Evolutionary conservation across 2,888 invertebrate species (phyloP).

Genomic region (Caenorhabditis wallacei): DNA sequence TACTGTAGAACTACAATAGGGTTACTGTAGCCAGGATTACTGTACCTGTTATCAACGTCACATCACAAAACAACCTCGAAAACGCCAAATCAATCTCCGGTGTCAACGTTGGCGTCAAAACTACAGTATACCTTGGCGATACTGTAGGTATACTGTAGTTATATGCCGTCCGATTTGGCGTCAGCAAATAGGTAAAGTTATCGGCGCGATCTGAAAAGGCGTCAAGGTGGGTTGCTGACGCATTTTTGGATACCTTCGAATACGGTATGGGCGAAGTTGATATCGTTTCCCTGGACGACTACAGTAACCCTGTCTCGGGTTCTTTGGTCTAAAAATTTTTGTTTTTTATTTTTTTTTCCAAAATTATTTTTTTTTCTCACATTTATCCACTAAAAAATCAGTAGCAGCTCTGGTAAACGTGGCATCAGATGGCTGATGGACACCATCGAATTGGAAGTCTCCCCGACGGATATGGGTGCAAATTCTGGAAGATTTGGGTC

Average conservation of each 20-base stretch:
- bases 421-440: constrained; percentile 65
- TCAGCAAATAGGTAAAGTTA: constrained; percentile 2
- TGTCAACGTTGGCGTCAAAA: constrained; percentile 59
- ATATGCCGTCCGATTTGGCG: constrained; percentile 1
- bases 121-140: constrained; percentile 40
- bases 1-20: constrained; percentile 1
- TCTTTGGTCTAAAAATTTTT: constrained; percentile 39
- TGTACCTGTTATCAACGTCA: constrained; percentile 65
- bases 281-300: constrained; percentile 64
- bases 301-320: constrained; percentile 44
- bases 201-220: constrained; percentile 25
- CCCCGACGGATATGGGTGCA: constrained; percentile 69
- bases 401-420: constrained; percentile 60
- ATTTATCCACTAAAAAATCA: constrained; percentile 56
- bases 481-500: constrained; percentile 47
- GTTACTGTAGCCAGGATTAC: constrained; percentile 9
- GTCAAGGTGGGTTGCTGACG: background rate
- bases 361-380: constrained; percentile 33
- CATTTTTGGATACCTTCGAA: constrained; percentile 47
- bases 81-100: constrained; percentile 68
- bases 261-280: constrained; percentile 55
- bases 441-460: constrained; percentile 64
- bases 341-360: background rate
- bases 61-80: constrained; percentile 61
- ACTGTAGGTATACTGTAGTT: constrained; percentile 14